phyloP scores from a whole-genome alignment of 2,888 invertebrate species.

The Globia sparganii region DNA sequence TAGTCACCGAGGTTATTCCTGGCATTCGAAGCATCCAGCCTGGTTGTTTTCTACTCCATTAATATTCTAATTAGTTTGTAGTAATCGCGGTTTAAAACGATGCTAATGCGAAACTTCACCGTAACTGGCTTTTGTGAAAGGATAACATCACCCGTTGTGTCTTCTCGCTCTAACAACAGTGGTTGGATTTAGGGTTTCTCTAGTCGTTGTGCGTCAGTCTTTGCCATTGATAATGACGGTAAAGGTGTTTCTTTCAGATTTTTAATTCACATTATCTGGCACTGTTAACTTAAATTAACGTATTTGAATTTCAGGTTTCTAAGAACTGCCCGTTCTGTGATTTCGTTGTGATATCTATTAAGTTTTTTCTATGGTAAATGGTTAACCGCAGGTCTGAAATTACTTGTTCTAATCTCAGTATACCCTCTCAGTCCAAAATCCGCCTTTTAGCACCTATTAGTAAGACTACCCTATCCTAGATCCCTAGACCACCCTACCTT shows the following conservation, averaged over 20 bases:
- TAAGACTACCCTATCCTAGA: too few species aligned
- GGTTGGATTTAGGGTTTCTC: conserved; percentile 30
- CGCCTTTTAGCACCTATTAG: background rate
- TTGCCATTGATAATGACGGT: conserved; percentile 21
- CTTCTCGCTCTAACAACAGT: conserved; percentile 42
- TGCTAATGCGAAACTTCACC: conserved; percentile 58
- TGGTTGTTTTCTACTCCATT: conserved; percentile 62
- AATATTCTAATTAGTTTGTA: conserved; percentile 69
- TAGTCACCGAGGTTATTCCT: conserved; percentile 66
- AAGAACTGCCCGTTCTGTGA: background rate
- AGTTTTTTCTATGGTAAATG: background rate
- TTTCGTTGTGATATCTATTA: background rate
- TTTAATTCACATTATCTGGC: background rate
- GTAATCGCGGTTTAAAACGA: conserved; percentile 65
- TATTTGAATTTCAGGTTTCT: background rate
- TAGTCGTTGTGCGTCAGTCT: conserved; percentile 10
- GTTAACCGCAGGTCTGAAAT: background rate
- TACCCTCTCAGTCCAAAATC: background rate
- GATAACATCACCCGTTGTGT: conserved; percentile 39
- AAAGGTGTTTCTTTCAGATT: conserved; percentile 19
- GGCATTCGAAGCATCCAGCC: conserved; percentile 61
- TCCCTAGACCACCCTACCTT: too few species aligned
- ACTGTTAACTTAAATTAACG: background rate
- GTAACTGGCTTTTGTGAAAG: conserved; percentile 60
- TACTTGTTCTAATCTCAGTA: background rate